A percentile compares a stretch with the other conserved stretches of the same genome.
phyloP scores from a whole-genome alignment of 2,797 vertebrate genomes.

The Lithobates pipiens region DNA sequence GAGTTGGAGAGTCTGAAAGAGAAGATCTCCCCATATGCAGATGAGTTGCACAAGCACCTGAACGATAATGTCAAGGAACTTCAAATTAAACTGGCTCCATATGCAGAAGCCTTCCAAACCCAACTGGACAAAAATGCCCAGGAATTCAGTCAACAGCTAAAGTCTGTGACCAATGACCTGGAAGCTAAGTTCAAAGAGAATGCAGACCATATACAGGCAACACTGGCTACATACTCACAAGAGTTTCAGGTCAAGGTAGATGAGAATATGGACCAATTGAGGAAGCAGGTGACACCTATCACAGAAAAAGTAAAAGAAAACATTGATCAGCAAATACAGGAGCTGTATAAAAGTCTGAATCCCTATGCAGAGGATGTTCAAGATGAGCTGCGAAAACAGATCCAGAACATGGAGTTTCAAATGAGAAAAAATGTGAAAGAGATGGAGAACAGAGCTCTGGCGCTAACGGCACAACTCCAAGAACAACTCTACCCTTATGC shows the following conservation, averaged over 20 bases:
- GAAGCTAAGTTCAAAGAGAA: conserved; percentile 71
- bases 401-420: conserved; percentile 71
- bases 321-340: conserved; percentile 67
- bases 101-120: conserved; percentile 67
- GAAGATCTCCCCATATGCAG: conserved; percentile 72
- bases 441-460: conserved; percentile 69
- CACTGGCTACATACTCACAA: conserved; percentile 75
- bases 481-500: conserved; percentile 76
- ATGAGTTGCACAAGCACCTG: conserved; percentile 74
- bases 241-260: conserved; percentile 70
- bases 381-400: conserved; percentile 69
- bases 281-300: conserved; percentile 63
- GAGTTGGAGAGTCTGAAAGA: conserved; percentile 77
- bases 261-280: conserved; percentile 67
- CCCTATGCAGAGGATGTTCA: conserved; percentile 66
- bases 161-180: conserved; percentile 70
- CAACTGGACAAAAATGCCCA: conserved; percentile 69
- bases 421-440: conserved; percentile 69
- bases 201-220: conserved; percentile 81
- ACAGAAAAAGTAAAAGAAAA: conserved; percentile 76
- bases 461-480: conserved; percentile 82
- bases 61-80: conserved; percentile 76
- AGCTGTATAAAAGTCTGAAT: conserved; percentile 67
- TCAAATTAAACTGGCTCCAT: conserved; percentile 72
- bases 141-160: conserved; percentile 70